Evolutionary conservation across 2,797 vertebrate genomes (phyloP).

Genomic region (Trichosurus vulpecula): DNA sequence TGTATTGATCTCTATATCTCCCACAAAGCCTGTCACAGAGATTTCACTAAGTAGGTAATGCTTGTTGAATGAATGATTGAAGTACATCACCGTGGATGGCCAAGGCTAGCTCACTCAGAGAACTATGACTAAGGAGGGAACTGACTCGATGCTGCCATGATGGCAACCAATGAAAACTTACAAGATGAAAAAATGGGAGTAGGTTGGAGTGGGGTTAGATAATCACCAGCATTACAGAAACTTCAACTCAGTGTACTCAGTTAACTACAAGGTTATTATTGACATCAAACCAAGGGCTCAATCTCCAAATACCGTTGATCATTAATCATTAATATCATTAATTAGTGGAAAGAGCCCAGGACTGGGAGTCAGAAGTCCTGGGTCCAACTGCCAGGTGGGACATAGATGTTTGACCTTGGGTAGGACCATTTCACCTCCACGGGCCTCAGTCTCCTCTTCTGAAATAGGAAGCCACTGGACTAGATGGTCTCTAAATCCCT

Average conservation of each 20-base stretch:
- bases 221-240: too few relatives aligned
- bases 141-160: background rate
- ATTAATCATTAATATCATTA: too few relatives aligned
- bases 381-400: too few relatives aligned
- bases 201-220: background rate
- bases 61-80: background rate
- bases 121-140: background rate
- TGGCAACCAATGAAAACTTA: background rate
- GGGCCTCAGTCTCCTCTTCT: too few relatives aligned
- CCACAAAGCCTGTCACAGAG: too few relatives aligned
- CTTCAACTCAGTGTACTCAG: background rate
- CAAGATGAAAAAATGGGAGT: background rate
- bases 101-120: background rate
- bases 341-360: background rate
- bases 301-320: background rate
- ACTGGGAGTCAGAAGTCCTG: background rate
- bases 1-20: background rate
- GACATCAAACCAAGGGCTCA: background rate
- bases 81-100: background rate
- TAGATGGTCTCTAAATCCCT: too few relatives aligned
- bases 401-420: too few relatives aligned
- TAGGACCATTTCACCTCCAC: too few relatives aligned
- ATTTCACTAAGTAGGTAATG: background rate
- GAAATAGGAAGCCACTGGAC: too few relatives aligned
- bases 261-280: background rate